phyloP scores from a whole-genome alignment of 2,888 invertebrate species.

The Latrodectus hesperus region DNA sequence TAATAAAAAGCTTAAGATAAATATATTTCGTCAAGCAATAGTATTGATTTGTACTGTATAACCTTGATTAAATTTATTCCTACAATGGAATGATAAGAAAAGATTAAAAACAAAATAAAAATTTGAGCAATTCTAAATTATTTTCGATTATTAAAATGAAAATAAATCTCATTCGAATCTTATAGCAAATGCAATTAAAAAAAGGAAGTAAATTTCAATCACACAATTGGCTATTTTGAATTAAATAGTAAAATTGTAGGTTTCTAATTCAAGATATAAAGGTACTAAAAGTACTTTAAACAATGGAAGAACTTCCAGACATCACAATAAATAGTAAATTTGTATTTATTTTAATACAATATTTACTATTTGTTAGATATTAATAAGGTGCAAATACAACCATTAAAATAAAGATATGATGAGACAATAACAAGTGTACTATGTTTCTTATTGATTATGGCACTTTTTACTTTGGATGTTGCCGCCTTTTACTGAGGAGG shows the following conservation, averaged over 20 bases:
- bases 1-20: neutral
- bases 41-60: too few relatives aligned
- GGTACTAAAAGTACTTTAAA: neutral
- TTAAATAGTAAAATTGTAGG: too few relatives aligned
- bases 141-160: neutral
- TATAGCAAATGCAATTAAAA: too few relatives aligned
- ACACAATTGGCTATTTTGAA: too few relatives aligned
- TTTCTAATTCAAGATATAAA: neutral
- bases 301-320: slow-evolving; percentile 19
- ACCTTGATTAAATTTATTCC: too few relatives aligned
- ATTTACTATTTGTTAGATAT: neutral
- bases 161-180: too few relatives aligned
- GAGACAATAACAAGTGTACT: slow-evolving; percentile 6
- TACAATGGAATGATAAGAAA: neutral
- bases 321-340: neutral
- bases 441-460: slow-evolving; percentile 18
- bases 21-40: neutral
- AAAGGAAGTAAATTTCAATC: too few relatives aligned
- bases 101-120: neutral
- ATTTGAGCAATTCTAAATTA: neutral
- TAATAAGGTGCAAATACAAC: slow-evolving; percentile 4
- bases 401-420: slow-evolving; percentile 14
- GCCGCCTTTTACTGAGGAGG: slow-evolving; percentile 85
- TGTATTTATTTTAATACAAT: neutral
- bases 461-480: slow-evolving; percentile 58